Evolutionary conservation across 2,888 invertebrate species (phyloP), one percentile per base, ranked within the genome.

Genomic region (Latrodectus hesperus): DNA sequence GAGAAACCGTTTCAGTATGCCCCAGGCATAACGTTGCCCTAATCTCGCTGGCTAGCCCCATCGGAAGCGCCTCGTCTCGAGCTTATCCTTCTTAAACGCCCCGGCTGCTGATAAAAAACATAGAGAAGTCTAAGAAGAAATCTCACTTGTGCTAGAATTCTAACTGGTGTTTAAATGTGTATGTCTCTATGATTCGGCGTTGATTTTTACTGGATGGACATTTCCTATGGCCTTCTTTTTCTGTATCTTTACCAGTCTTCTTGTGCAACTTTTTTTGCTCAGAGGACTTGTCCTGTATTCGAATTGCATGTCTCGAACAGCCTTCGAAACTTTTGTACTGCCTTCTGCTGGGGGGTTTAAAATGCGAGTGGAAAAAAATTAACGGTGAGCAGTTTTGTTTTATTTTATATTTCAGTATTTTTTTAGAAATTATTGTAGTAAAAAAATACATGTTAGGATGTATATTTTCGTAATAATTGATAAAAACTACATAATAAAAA

Each of bases 151-250:
- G 26, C 83, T 22, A 52, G 64, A 64, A 76, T 64, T 70, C 72
- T 78, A 73, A 78, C 78, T 73, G 72, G 72, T 78, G 78, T 84
- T 84, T 72, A 79, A 85, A 85, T 85, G 85, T 38, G 38, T 38
- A 79, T 85, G 85, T 72, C 67, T 67, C 68, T 76, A 22, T 53
- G 55, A 51, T 73, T 71, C 65, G 55, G 49, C n/a, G 53, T 85
- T 78, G 84, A 84, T 77, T 84, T 84, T 84, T 84, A 84, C 84
- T 77, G 84, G 78, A 73, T 73, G 78, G 78, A 78, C 65, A 72
- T 84, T 84, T 84, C 82, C 75, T 74, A 75, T 68, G 71, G 22
- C 64, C 77, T 83, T 65, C 73, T 73, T 55, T 22, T 73, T 73
- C 49, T 38, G n/a, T 55, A 65, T 74, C 53, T 64, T 22, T 22